Evolutionary conservation across 2,113 vertebrate genomes (phyloP).

Genomic region (Oreochromis spilurus): DNA sequence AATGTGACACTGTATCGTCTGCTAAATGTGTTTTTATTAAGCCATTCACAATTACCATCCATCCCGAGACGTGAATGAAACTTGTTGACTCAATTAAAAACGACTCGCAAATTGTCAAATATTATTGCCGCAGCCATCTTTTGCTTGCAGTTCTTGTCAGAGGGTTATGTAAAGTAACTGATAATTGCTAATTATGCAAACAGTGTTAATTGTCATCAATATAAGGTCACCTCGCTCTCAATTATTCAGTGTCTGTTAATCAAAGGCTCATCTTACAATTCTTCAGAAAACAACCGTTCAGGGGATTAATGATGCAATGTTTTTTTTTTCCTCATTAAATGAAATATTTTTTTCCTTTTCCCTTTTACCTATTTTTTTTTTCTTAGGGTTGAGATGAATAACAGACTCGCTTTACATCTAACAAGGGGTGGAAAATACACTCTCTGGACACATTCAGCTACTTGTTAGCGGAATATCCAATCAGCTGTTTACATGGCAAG

Average conservation of each 20-base stretch:
- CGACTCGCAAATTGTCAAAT: slow-evolving; percentile 34
- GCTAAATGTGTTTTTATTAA: slow-evolving; percentile 56
- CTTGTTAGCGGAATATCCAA: neutral
- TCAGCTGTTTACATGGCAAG: neutral
- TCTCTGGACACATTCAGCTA: neutral
- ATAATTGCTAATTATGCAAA: slow-evolving; percentile 52
- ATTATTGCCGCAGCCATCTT: slow-evolving; percentile 52
- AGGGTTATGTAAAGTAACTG: slow-evolving; percentile 48
- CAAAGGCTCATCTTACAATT: slow-evolving; percentile 27
- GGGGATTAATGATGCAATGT: neutral
- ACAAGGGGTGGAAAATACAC: neutral
- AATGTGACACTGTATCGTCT: slow-evolving; percentile 34
- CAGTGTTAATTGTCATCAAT: slow-evolving; percentile 36
- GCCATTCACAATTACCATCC: slow-evolving; percentile 48
- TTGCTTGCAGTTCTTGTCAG: slow-evolving; percentile 30
- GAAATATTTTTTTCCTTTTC: fast-evolving
- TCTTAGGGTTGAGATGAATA: neutral
- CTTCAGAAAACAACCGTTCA: slow-evolving; percentile 8
- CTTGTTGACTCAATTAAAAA: slow-evolving; percentile 52
- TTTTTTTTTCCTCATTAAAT: neutral
- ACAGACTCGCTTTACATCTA: neutral
- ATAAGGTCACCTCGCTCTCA: slow-evolving; percentile 33
- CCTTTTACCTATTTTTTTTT: neutral
- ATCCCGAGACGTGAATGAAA: slow-evolving; percentile 56
- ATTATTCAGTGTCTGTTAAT: slow-evolving; percentile 23